Conservation (phyloP, 2,888 invertebrate species). For the Hedya salicella region DNA sequence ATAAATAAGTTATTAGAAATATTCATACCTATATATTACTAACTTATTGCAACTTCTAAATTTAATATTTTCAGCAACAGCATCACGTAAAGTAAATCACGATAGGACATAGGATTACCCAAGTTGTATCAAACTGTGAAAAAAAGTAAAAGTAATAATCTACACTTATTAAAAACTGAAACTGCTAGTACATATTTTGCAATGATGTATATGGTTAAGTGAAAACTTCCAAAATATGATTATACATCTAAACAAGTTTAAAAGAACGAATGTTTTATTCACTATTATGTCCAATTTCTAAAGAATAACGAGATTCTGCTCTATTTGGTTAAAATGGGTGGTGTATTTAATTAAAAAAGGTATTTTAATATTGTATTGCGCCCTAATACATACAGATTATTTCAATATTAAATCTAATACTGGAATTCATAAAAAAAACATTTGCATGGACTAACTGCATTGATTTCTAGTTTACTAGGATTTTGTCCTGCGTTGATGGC, state of each 20-base stretch:
- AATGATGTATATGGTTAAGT: background rate
- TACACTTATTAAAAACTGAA: background rate
- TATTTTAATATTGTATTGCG: background rate
- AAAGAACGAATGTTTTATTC: background rate
- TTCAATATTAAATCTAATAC: too few species aligned
- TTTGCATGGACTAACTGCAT: too few species aligned
- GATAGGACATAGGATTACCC: background rate
- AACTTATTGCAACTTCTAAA: conserved; percentile 4
- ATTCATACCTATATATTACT: conserved; percentile 10
- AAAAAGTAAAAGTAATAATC: background rate
- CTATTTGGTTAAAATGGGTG: conserved; percentile 12
- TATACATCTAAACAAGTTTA: background rate
- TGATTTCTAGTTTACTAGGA: too few species aligned
- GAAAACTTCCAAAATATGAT: background rate
- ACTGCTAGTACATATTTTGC: background rate
- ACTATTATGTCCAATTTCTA: conserved; percentile 1
- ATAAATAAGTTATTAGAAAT: conserved; percentile 34
- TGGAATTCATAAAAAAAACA: too few species aligned
- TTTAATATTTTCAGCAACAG: background rate
- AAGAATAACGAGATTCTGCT: conserved; percentile 27
- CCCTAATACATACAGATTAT: background rate
- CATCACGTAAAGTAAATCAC: background rate
- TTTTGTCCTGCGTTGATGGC: too few species aligned
- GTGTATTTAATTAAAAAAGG: background rate
- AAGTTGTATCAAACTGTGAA: background rate